phyloP scores from a whole-genome alignment of 1,140 invertebrate genomes.

The Hormaphis cornu region DNA sequence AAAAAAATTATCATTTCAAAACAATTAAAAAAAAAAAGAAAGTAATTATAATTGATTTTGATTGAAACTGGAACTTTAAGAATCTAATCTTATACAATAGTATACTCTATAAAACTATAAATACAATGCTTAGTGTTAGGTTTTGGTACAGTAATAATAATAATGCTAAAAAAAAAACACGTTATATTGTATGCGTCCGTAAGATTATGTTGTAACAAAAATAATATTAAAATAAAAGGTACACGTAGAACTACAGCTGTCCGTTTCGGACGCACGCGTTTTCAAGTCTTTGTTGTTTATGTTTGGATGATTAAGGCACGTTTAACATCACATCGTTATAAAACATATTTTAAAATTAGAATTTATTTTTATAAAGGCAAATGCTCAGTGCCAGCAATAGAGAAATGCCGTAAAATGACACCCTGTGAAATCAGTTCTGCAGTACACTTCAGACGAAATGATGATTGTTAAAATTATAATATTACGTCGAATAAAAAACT shows the following conservation, averaged over 20 bases:
- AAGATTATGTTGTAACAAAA: neutral
- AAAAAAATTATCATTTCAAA: slow-evolving; percentile 29
- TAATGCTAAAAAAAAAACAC: neutral
- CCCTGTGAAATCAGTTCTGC: slow-evolving; percentile 31
- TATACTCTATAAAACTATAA: slow-evolving; percentile 17
- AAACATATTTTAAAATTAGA: neutral
- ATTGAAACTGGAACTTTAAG: slow-evolving; percentile 24
- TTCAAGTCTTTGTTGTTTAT: slow-evolving; percentile 15
- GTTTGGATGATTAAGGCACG: slow-evolving; percentile 17
- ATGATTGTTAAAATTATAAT: slow-evolving; percentile 4
- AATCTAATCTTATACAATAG: slow-evolving; percentile 17
- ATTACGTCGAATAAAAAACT: neutral
- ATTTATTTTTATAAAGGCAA: slow-evolving; percentile 10
- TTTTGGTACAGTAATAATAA: slow-evolving; percentile 21
- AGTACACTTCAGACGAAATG: neutral
- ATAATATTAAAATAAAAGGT: neutral
- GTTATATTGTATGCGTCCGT: neutral
- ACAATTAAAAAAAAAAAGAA: slow-evolving; percentile 22
- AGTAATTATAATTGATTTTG: slow-evolving; percentile 24
- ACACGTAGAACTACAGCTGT: slow-evolving; percentile 13
- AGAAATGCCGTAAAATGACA: slow-evolving; percentile 16
- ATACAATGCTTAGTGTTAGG: slow-evolving; percentile 27
- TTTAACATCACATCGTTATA: slow-evolving; percentile 20
- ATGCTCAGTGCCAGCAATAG: neutral
- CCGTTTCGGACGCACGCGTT: slow-evolving; percentile 1